Base-by-base conservation (phyloP, 2,113 vertebrate genomes). In the Oncorhynchus keta region DNA sequence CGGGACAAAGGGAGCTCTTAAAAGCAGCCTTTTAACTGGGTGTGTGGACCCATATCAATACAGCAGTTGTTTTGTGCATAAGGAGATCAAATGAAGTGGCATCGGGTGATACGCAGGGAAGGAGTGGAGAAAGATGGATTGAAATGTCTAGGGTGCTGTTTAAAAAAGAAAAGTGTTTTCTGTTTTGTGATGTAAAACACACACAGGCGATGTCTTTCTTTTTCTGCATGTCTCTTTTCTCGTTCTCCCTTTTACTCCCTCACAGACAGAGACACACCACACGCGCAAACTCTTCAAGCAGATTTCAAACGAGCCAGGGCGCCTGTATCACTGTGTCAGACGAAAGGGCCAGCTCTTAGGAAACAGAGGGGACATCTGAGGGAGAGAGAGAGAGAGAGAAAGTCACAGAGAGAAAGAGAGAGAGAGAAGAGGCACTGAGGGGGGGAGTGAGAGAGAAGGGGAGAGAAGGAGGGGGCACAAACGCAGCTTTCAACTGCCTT, bases 401-500 rank as follows among this genome's bases (percentile, higher is more conserved):
- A 72, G 22, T 35, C 59, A 71, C 66, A 65, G 70, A 76, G 57
- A 30, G 68, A 66, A 8, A 12, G 18, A 16, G 61, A 26, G 61
- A 35, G 72, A 72, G 86, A 82, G 83, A 76, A 62, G 81, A 81
- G 13, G 79, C 78, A 2, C 65, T 39, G 64, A 55, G 61, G 49
- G 68, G n/a, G 66, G 67, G 22, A 45, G 69, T 66, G 71, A 65
- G 70, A 76, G 65, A 48, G 68, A 66, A 14, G 45, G 18, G 22
- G 61, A 35, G 61, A 35, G 72, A 72, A 85, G 82, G 83, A 76
- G 67, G 81, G 83, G 13, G 80, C 78, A 3, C 65, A 75, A 86
- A 94, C 94, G 87, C 86, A 84, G 95, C 96, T 98, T 97, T 97
- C 95, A 98, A 98, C 95, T 95, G 95, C 95, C 95, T 97, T 97